Conservation (phyloP, 2,113 vertebrate species). For the Salminus brasiliensis region DNA sequence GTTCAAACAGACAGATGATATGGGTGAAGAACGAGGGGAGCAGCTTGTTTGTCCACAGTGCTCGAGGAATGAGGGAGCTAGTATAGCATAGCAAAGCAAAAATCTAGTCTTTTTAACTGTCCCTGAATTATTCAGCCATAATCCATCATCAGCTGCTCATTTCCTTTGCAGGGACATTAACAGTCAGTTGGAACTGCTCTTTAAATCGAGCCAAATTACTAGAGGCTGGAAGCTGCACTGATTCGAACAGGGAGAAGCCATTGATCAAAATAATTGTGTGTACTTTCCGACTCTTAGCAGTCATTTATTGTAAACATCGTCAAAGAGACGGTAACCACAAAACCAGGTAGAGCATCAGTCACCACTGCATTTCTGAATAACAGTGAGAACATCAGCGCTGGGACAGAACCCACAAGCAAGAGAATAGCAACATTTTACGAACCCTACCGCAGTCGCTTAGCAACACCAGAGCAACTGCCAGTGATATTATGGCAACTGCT, state of each 20-base stretch:
- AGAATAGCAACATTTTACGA: no score
- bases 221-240: not conserved
- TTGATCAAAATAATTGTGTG: constrained; percentile 10
- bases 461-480: no score
- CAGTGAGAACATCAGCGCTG: no score
- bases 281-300: not conserved
- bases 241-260: not conserved
- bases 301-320: not conserved
- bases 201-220: constrained; percentile 11
- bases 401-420: no score
- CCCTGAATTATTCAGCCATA: constrained; percentile 30
- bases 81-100: constrained; percentile 9
- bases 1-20: no score
- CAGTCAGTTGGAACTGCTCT: constrained; percentile 11
- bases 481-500: no score
- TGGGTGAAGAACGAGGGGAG: not conserved
- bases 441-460: no score
- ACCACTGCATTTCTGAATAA: no score
- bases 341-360: no score
- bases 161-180: constrained; percentile 31
- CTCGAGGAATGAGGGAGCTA: not conserved
- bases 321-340: not conserved
- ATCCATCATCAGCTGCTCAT: constrained; percentile 18
- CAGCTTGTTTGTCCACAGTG: not conserved
- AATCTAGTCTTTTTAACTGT: constrained; percentile 30